phyloP scores from a whole-genome alignment of 2,888 invertebrate genomes.

The Xylocampa areola region DNA sequence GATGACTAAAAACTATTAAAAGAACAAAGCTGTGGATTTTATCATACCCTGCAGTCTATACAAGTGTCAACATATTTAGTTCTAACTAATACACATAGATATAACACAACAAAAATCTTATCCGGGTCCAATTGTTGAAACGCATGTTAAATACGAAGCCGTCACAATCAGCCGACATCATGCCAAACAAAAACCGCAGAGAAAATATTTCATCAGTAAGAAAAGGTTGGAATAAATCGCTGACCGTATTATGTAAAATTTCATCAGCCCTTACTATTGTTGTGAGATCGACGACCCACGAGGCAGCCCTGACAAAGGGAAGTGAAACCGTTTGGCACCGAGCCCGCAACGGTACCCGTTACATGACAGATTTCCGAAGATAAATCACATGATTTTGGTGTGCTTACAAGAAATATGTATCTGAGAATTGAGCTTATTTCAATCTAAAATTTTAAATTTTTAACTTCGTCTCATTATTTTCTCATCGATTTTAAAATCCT shows the following conservation, averaged over 20 bases:
- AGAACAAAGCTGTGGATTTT: neutral
- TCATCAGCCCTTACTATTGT: constrained; percentile 49
- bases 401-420: constrained; percentile 17
- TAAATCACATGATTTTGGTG: constrained; percentile 48
- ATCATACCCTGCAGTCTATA: constrained; percentile 3
- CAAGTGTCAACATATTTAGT: constrained; percentile 10
- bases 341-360: constrained; percentile 50
- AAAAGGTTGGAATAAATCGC: constrained; percentile 46
- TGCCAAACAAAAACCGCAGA: constrained; percentile 33
- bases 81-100: constrained; percentile 3
- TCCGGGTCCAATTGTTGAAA: constrained; percentile 32
- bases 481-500: too few species aligned
- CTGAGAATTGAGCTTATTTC: constrained; percentile 16
- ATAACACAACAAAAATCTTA: constrained; percentile 3
- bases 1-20: neutral
- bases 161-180: constrained; percentile 30
- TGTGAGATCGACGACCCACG: constrained; percentile 32
- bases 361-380: constrained; percentile 55
- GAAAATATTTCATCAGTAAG: constrained; percentile 44
- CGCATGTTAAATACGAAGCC: constrained; percentile 32
- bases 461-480: constrained; percentile 2
- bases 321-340: constrained; percentile 66
- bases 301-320: constrained; percentile 62
- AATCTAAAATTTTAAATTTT: constrained; percentile 4
- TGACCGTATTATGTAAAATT: constrained; percentile 47